Base-by-base conservation (phyloP, 2,113 vertebrate species). In the Machaerirhynchus nigripectus region DNA sequence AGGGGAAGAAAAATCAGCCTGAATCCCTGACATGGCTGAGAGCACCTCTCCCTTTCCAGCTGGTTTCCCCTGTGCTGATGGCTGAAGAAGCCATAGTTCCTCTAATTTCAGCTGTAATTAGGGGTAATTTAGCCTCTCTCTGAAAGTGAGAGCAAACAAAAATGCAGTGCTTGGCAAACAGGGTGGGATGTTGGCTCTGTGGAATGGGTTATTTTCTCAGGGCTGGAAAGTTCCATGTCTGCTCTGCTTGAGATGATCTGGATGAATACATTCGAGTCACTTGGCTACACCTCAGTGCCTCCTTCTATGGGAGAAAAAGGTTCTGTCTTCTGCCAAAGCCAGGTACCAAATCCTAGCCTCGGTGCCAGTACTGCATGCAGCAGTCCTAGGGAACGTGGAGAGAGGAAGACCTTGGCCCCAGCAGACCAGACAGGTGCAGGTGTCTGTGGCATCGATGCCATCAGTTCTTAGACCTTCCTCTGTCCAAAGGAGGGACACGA, bases 321-420 rank as follows among this genome's bases (percentile, higher is more conserved):
- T 22, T 35, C 21, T 31, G 4, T 39, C 39, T 71, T 77, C 63
- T 49, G 27, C 56, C 55, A 35, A 21, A 74, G 28, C 15, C 59
- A n/a, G 0, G 0, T 9, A 28, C 55, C 55, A 26, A 21, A 69
- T 65, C 30, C 50, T 9, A 37, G 15, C 27, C 39, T 57, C 0
- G 4, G 22, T 27, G 15, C 28, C 20, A 2, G 55, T 4, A 46
- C 16, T 20, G 21, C 1, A 0, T 19, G 64, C 24, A 61, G 60
- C 27, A 74, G 26, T 24, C 60, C 37, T 11, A 30, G 47, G 71
- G 37, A 78, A 30, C 3, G 14, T 13, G n/a, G 70, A 56, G n/a
- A 50, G 26, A 55, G 33, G 23, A 50, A 63, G 57, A 6, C 27
- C 47, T 31, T 24, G 22, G 37, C 28, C 6, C 24, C 46, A 74